Conservation (phyloP, 1,140 invertebrate genomes). For the Drosophila sechellia region DNA sequence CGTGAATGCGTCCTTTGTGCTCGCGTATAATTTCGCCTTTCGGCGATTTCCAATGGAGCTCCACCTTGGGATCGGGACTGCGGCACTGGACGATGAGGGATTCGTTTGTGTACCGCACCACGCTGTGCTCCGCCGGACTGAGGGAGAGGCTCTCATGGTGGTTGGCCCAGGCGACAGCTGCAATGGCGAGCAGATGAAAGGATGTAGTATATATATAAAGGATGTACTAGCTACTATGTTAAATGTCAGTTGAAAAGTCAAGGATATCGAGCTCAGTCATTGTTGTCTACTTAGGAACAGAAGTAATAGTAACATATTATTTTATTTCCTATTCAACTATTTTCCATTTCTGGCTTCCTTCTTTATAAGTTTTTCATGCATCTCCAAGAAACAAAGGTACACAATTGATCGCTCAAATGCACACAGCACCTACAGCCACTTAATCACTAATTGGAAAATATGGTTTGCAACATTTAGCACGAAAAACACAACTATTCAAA, state of each 20-base stretch:
- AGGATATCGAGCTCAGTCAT: constrained; percentile 3
- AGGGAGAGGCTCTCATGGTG: constrained; percentile 70
- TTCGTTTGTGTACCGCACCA: constrained; percentile 84
- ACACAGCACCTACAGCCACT: not conserved
- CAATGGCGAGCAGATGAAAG: constrained; percentile 21
- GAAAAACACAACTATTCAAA: not conserved
- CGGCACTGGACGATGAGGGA: constrained; percentile 84
- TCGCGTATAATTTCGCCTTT: constrained; percentile 80
- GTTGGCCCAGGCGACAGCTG: constrained; percentile 66
- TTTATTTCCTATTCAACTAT: too few relatives aligned
- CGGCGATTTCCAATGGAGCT: constrained; percentile 83
- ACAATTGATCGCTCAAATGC: not conserved
- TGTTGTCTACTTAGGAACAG: constrained; percentile 16
- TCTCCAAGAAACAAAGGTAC: not conserved
- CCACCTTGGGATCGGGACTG: constrained; percentile 59
- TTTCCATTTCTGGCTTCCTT: too few relatives aligned
- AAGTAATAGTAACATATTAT: too few relatives aligned
- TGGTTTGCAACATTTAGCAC: constrained; percentile 2
- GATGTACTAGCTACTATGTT: constrained; percentile 30
- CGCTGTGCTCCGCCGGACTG: constrained; percentile 70
- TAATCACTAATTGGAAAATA: constrained; percentile 16
- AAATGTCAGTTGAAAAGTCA: constrained; percentile 46
- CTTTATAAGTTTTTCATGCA: too few relatives aligned
- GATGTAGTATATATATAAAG: constrained; percentile 7
- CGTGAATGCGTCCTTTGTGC: constrained; percentile 83